Evolutionary conservation across 35 echinoderm and acorn worm species (phyloP), one percentile per base, ranked within the genome.

Genomic region (Patiria miniata): DNA sequence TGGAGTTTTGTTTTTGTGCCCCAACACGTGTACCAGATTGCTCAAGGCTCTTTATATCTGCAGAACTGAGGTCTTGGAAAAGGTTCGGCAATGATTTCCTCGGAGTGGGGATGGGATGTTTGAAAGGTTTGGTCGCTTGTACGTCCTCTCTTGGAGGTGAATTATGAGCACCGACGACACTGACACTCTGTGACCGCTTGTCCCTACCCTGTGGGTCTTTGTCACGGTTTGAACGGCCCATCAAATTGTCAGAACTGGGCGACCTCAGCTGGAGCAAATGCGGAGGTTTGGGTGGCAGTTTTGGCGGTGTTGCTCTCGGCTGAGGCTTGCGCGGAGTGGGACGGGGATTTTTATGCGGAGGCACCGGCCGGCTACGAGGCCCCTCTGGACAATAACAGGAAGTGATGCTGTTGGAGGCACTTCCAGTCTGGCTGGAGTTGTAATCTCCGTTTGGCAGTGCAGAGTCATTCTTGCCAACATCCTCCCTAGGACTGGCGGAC

Each of bases 201-300:
- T 73, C 34, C 26, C 26, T 34, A 12, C 10, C 65, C 8, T 26
- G 26, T 73, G 14, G 19, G 2, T 14, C 21, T n/a, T 73, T 16
- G 26, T 73, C 23, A 73, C 14, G 65, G 23, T 73, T 73, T 36
- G 26, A 34, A 26, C 26, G 21, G 26, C 8, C 65, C 26, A 73
- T 10, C 34, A 73, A 73, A 73, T n/a, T 23, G 8, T 73, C 65
- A 1, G 65, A 73, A 23, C 65, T 73, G 2, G 65, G 65, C 10
- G 65, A 73, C 29, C 65, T 30, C 50, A 79, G 77, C n/a, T 47
- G 40, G 22, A 87, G 65, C 73, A 87, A 53, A 79, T 77, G 68
- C 37, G 85, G 68, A 15, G 85, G 85, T 47, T 87, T 87, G 30
- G 85, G 85, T 7, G 85, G 85, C 34, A 79, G 73, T 51, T 78